Evolutionary conservation across 2,888 invertebrate genomes (phyloP), one percentile per base, ranked within the genome.

Genomic region (Ligdia adustata): DNA sequence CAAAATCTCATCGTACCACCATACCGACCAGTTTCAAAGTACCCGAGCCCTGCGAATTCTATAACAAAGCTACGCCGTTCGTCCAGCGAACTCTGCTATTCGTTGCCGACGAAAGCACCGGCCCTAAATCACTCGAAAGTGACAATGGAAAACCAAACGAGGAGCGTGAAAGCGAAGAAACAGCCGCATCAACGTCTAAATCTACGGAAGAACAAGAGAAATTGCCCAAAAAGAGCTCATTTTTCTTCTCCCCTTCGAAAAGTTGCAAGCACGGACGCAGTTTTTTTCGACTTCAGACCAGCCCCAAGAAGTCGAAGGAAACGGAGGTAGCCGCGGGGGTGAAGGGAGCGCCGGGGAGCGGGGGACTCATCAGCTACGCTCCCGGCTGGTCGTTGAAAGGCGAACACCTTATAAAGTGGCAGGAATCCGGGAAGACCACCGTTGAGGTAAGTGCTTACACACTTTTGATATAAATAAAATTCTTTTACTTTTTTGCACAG

Each of bases 381-480:
- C 92, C 92, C 18, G 92, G 92, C 46, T 92, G 92, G 92, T 92
- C 92, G 40, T 79, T 92, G 58, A 92, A 92, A 66, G 91, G 92
- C 22, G 91, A 92, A 66, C 92, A 92, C 66, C 91, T 92, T 47
- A 91, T 92, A 82, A 92, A 92, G 79, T 92, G 92, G 92, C 92
- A 92, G 64, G 91, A 88, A 54, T 91, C 91, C 12, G 92, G 92
- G 34, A 92, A 91, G 70, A 91, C 91, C 9, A 92, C 92, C 16
- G 86, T 91, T 60, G 92, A 92, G 92, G 92, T 92, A 66, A 74
- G 44, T n/a, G n/a, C n/a, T 40, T 24, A 24, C 6, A 31, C 39
- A n/a, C 14, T 31, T 22, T 20, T 5, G 0, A 22, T 5, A 9
- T 12, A 13, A 22, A 9, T 1, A 9, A 2, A n/a, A 24, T 24